Evolutionary conservation across 2,797 vertebrate species (phyloP), one percentile per base, ranked within the genome.

Genomic region (Sylvia borin): DNA sequence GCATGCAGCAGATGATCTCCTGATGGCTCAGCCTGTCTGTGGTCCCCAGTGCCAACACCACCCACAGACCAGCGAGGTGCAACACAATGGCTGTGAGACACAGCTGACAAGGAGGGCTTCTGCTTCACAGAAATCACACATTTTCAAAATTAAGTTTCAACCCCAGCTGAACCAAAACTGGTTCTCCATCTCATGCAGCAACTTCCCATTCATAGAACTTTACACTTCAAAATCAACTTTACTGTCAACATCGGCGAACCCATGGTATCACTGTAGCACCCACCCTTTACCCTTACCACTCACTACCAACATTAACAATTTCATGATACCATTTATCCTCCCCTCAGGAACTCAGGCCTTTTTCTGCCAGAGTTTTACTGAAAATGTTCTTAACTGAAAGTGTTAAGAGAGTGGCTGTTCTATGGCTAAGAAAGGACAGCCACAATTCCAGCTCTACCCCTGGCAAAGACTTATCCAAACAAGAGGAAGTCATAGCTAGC

Each of bases 31-130:
- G 36, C 25, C 36, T 26, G 55, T 7, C 74, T 43, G 2, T 5
- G 31, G 31, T 29, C 31, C 47, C 36, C 45, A 25, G 4, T 2
- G 31, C 36, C 83, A 86, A 26, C 64, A 67, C 7, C 40, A 40
- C 27, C 2, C 0, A 60, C 45, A 31, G 19, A 65, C 8, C n/a
- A 50, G 27, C 0, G 0, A 88, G 62, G 40, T 40, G 11, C 54
- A 65, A 31, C 48, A 43, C 22, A 16, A 5, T 42, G 68, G 20
- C 43, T 74, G 36, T 1, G 3, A 40, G 11, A 89, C 13, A 38
- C 36, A 57, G 60, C n/a, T 53, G 58, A 55, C 32, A 60, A 75
- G 18, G 13, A 76, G 3, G 11, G 31, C 40, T 93, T 50, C 70
- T 68, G 51, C 38, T 80, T 75, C 62, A 75, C 11, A 68, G 50